Evolutionary conservation across 2,888 invertebrate genomes (phyloP).

Genomic region (Ptilodon capucinus): DNA sequence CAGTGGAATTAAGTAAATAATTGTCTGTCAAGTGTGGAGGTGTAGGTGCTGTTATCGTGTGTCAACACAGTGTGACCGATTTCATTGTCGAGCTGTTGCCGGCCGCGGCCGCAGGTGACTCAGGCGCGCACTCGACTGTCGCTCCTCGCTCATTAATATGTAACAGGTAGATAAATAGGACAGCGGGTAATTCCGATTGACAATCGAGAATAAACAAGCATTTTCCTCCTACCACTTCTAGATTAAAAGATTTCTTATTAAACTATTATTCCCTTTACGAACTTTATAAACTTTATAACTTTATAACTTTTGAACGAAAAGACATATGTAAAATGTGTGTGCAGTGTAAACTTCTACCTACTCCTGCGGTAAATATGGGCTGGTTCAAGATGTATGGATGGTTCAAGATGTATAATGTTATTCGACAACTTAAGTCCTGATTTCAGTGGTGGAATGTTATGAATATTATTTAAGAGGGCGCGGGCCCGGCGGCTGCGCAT

Average conservation of each 20-base stretch:
- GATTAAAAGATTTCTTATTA: neutral
- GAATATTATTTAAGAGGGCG: neutral
- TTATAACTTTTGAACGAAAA: too few relatives aligned
- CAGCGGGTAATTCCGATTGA: neutral
- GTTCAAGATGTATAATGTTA: too few relatives aligned
- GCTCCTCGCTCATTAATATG: constrained; percentile 5
- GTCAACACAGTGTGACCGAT: constrained; percentile 8
- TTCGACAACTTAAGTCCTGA: neutral
- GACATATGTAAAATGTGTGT: too few relatives aligned
- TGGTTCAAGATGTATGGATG: too few relatives aligned
- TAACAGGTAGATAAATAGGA: neutral
- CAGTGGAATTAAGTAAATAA: neutral
- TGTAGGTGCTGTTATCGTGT: neutral
- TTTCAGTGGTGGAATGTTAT: neutral
- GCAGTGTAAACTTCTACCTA: too few relatives aligned
- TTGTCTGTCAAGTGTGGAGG: too few relatives aligned
- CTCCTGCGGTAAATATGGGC: too few relatives aligned
- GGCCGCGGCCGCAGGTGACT: neutral
- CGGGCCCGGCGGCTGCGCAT: neutral
- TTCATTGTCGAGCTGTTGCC: constrained; percentile 4
- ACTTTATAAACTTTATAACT: too few relatives aligned
- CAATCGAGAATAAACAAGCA: neutral
- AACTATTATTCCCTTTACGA: too few relatives aligned
- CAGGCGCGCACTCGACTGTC: neutral
- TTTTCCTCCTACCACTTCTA: neutral